Conservation (phyloP, 1,140 invertebrate genomes). For the Scaptomyza pallida region DNA sequence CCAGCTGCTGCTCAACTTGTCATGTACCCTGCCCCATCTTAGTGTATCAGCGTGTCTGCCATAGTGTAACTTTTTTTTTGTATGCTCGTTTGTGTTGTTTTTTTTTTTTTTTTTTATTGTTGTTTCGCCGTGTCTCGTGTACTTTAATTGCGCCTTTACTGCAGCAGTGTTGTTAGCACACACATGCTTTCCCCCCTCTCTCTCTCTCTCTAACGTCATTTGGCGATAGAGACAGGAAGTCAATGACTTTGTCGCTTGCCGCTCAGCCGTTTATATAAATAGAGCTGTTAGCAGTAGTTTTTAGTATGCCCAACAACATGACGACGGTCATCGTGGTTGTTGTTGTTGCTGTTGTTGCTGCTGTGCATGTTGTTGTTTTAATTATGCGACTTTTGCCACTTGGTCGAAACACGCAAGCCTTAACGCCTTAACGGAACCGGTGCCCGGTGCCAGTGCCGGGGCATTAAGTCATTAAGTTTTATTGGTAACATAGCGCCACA, state of each 20-base stretch:
- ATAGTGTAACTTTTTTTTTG: background rate
- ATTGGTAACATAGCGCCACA: slow-evolving; percentile 58
- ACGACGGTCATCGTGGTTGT: slow-evolving; percentile 23
- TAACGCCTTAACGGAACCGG: slow-evolving; percentile 26
- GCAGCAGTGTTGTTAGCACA: slow-evolving; percentile 57
- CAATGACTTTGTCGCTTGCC: slow-evolving; percentile 68
- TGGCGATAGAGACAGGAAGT: slow-evolving; percentile 56
- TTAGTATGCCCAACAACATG: slow-evolving; percentile 57
- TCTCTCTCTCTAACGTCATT: slow-evolving; percentile 7
- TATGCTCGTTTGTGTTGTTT: slow-evolving; percentile 53
- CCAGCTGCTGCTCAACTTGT: background rate
- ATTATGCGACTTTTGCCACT: slow-evolving; percentile 74
- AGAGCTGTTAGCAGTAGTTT: slow-evolving; percentile 69
- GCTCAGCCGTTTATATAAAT: slow-evolving; percentile 66
- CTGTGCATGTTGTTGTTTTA: slow-evolving; percentile 53
- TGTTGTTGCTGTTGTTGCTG: no score
- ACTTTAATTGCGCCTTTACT: slow-evolving; percentile 71
- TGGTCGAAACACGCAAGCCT: slow-evolving; percentile 49
- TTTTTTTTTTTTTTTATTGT: slow-evolving; percentile 44
- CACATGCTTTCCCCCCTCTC: slow-evolving; percentile 19
- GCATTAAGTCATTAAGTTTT: slow-evolving; percentile 79
- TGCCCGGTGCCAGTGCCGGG: no score
- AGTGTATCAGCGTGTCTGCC: slow-evolving; percentile 8
- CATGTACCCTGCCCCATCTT: background rate
- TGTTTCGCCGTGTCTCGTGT: slow-evolving; percentile 60